Evolutionary conservation across 2,888 invertebrate species (phyloP), one percentile per base, ranked within the genome.

Genomic region (Ligdia adustata): DNA sequence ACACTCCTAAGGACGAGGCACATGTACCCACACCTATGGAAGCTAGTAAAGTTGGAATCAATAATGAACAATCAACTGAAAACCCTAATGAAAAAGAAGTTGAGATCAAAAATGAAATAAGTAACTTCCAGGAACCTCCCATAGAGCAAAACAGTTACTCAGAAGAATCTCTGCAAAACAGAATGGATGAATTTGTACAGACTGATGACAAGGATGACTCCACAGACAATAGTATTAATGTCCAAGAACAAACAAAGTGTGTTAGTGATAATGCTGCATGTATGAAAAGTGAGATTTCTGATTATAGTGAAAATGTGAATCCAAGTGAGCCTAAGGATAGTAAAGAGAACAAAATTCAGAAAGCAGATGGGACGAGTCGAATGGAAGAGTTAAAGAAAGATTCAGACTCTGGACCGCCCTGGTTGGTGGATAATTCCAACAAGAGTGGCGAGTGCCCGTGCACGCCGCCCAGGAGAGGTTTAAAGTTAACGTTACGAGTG

Each of bases 401-500:
- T 63, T 64, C 75, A 14, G 85, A 77, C 35, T 69, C 75, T 15
- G 83, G 80, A 18, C 87, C 86, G 13, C 82, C 85, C 16, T 87
- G 87, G 89, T 60, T 86, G 66, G 79, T 66, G 51, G 90, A 86
- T 53, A 87, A 82, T 62, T 82, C 86, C n/a, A 88, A 86, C 54
- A 86, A 82, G 64, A 81, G 83, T 58, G 79, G 75, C 58, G 88
- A 85, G 53, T 90, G 90, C 56, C 93, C 92, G 1, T 90, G 88
- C 48, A 92, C 93, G 9, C 92, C 93, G 9, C 92, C 92, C 33
- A 81, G 92, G 3, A 86, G 92, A 37, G 91, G 95, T 3, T 78
- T 97, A 38, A 96, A 96, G 72, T 78, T 97, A 52, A 97, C 96
- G 3, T 81, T 97, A 48, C 92, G 97, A 3, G 95, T 97, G 92